These are phyloP conservation scores for Drosophila bocqueti DNA, from an alignment of 1,140 invertebrate genomes.

Conservation along the genomic window DNA sequence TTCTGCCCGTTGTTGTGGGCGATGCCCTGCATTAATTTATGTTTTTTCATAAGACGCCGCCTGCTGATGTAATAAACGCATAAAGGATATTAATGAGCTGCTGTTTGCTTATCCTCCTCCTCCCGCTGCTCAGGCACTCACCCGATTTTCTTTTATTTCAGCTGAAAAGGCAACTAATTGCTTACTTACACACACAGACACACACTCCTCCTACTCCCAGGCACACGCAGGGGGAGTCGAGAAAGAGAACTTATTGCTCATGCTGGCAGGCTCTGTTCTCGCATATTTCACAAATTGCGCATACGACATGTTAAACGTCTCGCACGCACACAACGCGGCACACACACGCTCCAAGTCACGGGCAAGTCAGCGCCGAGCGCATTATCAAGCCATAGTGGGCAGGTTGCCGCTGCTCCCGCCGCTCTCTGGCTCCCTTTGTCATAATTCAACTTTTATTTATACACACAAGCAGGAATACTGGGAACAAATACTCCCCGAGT, in stretches of 20 bases:
- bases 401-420: conserved; percentile 32
- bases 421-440: conserved; percentile 57
- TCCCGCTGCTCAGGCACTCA: conserved; percentile 5
- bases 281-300: conserved; percentile 83
- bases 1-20: conserved; percentile 23
- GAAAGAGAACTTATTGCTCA: conserved; percentile 65
- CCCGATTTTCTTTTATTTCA: conserved; percentile 78
- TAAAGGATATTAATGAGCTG: conserved; percentile 83
- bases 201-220: background rate
- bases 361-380: conserved; percentile 58
- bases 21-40: conserved; percentile 69
- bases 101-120: conserved; percentile 63
- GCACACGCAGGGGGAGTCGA: background rate
- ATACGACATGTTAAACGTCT: conserved; percentile 81
- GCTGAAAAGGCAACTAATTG: conserved; percentile 83
- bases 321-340: conserved; percentile 40
- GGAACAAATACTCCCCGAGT: background rate
- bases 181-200: conserved; percentile 64
- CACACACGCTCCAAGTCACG: conserved; percentile 46
- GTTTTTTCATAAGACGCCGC: conserved; percentile 64
- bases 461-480: conserved; percentile 42
- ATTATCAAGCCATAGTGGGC: conserved; percentile 72
- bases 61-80: conserved; percentile 77
- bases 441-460: conserved; percentile 82
- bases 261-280: conserved; percentile 64